Conservation (phyloP, 2,113 vertebrate species). For the Jaculus jaculus region DNA sequence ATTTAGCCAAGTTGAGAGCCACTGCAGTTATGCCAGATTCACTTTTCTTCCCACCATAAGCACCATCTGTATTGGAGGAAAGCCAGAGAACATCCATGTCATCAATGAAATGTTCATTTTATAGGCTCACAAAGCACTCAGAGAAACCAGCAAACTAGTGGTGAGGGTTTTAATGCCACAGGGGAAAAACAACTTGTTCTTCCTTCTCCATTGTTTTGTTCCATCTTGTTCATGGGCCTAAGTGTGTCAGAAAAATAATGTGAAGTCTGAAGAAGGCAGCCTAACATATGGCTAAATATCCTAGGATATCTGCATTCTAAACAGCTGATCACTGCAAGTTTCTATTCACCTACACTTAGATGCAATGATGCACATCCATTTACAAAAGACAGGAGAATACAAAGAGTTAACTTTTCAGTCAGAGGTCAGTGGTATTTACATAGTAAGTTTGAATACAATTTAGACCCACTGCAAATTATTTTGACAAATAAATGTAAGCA, state of each 20-base stretch:
- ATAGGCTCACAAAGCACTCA: background rate
- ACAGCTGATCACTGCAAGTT: conserved; percentile 19
- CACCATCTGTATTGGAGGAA: background rate
- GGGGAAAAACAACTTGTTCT: background rate
- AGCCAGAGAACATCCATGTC: background rate
- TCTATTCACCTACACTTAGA: background rate
- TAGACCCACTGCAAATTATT: background rate
- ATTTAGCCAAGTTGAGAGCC: background rate
- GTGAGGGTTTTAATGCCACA: background rate
- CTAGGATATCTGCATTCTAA: conserved; percentile 30
- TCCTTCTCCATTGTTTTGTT: background rate
- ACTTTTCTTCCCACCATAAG: background rate
- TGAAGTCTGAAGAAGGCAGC: conserved; percentile 9
- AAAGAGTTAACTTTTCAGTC: background rate
- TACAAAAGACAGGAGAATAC: conserved; percentile 41
- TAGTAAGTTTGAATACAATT: background rate
- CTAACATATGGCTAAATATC: conserved; percentile 36
- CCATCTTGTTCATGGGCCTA: background rate
- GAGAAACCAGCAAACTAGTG: background rate
- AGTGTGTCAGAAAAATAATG: conserved; percentile 27
- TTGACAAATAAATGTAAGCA: conserved; percentile 30
- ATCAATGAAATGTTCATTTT: background rate
- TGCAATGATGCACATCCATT: background rate
- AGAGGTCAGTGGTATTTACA: background rate
- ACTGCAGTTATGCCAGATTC: background rate